Evolutionary conservation across 1,140 invertebrate genomes (phyloP), one percentile per base, ranked within the genome.

Genomic region (Conus betulinus): DNA sequence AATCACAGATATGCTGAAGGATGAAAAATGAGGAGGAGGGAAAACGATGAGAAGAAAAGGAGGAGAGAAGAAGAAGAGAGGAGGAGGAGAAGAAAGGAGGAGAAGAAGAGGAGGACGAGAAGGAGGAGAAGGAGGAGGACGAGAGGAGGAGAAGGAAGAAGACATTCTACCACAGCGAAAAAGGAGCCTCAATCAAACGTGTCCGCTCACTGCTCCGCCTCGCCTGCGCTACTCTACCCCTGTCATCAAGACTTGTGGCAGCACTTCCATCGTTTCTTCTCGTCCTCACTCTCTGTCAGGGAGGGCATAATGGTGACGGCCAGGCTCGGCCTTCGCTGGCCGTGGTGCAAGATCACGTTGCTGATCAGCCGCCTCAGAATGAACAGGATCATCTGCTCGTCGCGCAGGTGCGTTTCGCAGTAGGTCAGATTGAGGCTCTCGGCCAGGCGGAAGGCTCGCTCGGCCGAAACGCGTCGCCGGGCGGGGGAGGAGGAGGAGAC

Each of bases 361-460:
- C 57, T 87, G 51, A 87, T 53, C 39, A 87, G 71, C 5, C 74
- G 39, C 52, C 27, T 39, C 3, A 87, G 53, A 25, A 87, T 79
- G 71, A 71, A 87, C 85, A 87, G 85, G 20, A 87, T 71, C 74
- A 78, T 87, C 85, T 79, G 51, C 85, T 60, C 20, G 85, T 87
- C 85, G 2, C 52, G 71, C 17, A 87, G 71, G 71, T 87, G 23
- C 71, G 85, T 87, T 53, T 87, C 85, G 71, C 53, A 27, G 85
- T 87, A 87, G 23, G 67, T 76, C 39, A 87, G 51, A 13, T 79
- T 51, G 15, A 87, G 85, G 52, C 74, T 55, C 52, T 87, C 85
- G 60, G 85, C 85, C 85, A 87, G 53, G 20, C 53, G 67, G 85
- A 87, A 87, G 71, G 85, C 85, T 15, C 85, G 85, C 8, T 87